Conservation (phyloP, 2,113 vertebrate genomes). For the Parus major region DNA sequence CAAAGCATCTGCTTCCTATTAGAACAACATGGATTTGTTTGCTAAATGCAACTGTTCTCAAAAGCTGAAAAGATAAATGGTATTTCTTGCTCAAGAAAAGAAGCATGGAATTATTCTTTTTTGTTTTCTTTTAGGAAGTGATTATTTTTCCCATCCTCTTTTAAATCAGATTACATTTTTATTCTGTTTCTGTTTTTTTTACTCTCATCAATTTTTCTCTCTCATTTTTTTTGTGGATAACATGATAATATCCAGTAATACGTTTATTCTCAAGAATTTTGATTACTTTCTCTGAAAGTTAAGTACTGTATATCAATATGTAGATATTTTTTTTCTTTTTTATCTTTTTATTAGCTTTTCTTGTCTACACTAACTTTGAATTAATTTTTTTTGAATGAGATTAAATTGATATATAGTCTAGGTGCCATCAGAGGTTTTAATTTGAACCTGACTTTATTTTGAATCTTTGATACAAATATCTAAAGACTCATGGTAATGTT, state of each 20-base stretch:
- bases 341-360: background rate
- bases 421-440: rapidly evolving
- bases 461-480: background rate
- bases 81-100: rapidly evolving
- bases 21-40: background rate
- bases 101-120: background rate
- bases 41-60: rapidly evolving
- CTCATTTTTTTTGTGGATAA: background rate
- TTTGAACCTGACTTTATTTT: background rate
- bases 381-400: rapidly evolving
- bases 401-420: too few species aligned
- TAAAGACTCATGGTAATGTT: background rate
- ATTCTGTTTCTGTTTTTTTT: background rate
- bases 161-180: too few species aligned
- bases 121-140: background rate
- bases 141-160: background rate
- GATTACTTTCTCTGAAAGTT: background rate
- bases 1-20: constrained; percentile 54
- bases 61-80: rapidly evolving
- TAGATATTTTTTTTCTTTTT: background rate
- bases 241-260: too few species aligned
- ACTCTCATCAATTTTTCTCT: background rate
- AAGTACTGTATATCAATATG: too few species aligned
- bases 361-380: background rate
- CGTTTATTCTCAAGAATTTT: background rate